Base-by-base conservation (phyloP, 2,888 invertebrate species). In the Empis livida region DNA sequence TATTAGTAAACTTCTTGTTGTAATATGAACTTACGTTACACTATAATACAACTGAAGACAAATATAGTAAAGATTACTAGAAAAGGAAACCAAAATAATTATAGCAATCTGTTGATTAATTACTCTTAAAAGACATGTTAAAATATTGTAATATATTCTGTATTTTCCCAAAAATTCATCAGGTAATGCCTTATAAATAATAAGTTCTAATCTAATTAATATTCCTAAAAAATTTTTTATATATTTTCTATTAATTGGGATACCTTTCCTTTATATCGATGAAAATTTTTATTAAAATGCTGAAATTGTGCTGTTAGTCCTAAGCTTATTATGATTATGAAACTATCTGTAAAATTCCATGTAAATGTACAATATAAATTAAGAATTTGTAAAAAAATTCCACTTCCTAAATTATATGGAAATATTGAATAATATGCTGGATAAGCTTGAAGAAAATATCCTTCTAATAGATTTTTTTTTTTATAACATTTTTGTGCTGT, bases 271-370 rank as follows among this genome's bases (percentile, higher is more conserved):
- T 49, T 51, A 39, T 46, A 54, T 3, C 48, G 43, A 9, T 44
- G 38, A 15, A 57, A 49, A 37, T 32, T 53, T 47, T 14, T 51
- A 49, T 80, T 79, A 16, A 79, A 60, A 56, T 77, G 74, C 43
- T 71, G 70, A 55, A 82, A 82, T 42, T 79, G 71, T 3, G 76
- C 74, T 1, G 77, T 67, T 20, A 82, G 61, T 0, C 79, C 78
- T 58, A 78, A 71, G 58, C 82, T 80, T 37, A 82, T 68, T 13
- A 81, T 60, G 51, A 82, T 80, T 10, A 82, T 76, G 48, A 82
- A 75, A 50, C 80, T 62, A 56, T 82, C 82, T 56, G 79, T 79
- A 49, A 78, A 80, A 57, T 79, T 82, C 82, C 82, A 82, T 2
- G 78, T 70, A 47, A 78, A 75, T 0, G 81, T 80, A 5, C 77